Evolutionary conservation across 2,113 vertebrate genomes (phyloP).

Genomic region (Odontesthes bonariensis): DNA sequence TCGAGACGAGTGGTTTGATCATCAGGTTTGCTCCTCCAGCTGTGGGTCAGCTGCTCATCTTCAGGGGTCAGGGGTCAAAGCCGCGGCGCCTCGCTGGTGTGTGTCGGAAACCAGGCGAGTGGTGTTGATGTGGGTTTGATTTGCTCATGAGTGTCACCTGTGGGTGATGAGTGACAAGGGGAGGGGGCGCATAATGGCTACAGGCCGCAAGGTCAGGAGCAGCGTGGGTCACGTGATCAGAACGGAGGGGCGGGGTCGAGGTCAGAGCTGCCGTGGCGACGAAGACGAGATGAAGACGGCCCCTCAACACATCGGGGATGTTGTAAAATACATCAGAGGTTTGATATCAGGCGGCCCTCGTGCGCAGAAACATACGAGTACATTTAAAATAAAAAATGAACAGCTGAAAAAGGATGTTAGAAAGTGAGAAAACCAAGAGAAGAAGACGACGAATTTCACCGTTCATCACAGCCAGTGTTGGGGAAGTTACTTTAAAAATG

Average conservation of each 20-base stretch:
- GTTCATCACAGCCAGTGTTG: too few relatives aligned
- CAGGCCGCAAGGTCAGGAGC: slow-evolving; percentile 63
- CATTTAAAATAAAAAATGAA: too few relatives aligned
- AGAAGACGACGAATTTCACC: too few relatives aligned
- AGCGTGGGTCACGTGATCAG: slow-evolving; percentile 55
- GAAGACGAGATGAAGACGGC: neutral
- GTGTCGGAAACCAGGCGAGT: slow-evolving; percentile 1
- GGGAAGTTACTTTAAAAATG: too few relatives aligned
- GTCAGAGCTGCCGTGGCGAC: slow-evolving; percentile 21
- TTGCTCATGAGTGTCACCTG: slow-evolving; percentile 40
- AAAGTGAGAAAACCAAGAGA: too few relatives aligned
- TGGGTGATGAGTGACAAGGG: slow-evolving; percentile 50
- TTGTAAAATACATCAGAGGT: too few relatives aligned
- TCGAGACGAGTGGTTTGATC: too few relatives aligned
- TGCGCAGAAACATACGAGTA: too few relatives aligned
- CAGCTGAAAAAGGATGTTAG: too few relatives aligned
- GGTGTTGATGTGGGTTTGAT: slow-evolving; percentile 27
- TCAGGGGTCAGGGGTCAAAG: slow-evolving; percentile 58
- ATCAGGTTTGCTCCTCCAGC: neutral
- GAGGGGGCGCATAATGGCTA: slow-evolving; percentile 30
- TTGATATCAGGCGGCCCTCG: too few relatives aligned
- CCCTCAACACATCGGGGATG: too few relatives aligned
- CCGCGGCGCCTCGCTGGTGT: neutral
- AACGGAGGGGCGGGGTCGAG: slow-evolving; percentile 63
- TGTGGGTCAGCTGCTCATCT: neutral